Evolutionary conservation across 2,113 vertebrate species (phyloP), one percentile per base, ranked within the genome.

Genomic region (Furnarius figulus): DNA sequence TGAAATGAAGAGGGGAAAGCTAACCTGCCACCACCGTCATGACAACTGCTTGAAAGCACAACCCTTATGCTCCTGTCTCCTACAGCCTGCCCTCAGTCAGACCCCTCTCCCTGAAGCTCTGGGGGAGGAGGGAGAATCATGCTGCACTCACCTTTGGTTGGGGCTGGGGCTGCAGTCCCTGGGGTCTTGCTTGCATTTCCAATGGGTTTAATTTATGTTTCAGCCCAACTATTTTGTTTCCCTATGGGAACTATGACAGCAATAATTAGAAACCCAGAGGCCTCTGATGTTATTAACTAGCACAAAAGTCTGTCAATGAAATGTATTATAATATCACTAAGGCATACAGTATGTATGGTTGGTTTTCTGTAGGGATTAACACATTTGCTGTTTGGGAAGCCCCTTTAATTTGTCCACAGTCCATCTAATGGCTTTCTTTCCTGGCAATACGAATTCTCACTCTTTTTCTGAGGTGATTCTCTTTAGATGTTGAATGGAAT

Each of bases 91-190:
- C 9, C 5, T 5, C 2, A 12, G 67, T 3, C 4, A 4, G 19
- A 40, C 0, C 1, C 11, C 6, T 61, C 44, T 55, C 21, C 27
- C 24, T 4, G 1, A 0, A 2, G 59, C 33, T 50, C 46, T 3
- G 12, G 25, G 20, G 21, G 2, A 35, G 30, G 16, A 55, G 67
- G 35, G 8, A 75, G 30, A 9, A 42, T 17, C 40, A 33, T 1
- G 2, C 2, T 0, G 2, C 31, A 4, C 52, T 76, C 1, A 1
- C 5, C 5, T 44, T 46, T 0, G 0, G 9, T 7, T 2, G 0
- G 14, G 21, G 20, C 59, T 66, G 37, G 31, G 11, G 11, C 44
- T 83, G 46, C 31, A 25, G 9, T 44, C 68, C 49, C 37, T 13
- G 24, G 27, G 39, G 20, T 76, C 12, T 46, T 3, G 1, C n/a